Evolutionary conservation across 2,888 invertebrate genomes (phyloP).

Genomic region (Idaea biselata): DNA sequence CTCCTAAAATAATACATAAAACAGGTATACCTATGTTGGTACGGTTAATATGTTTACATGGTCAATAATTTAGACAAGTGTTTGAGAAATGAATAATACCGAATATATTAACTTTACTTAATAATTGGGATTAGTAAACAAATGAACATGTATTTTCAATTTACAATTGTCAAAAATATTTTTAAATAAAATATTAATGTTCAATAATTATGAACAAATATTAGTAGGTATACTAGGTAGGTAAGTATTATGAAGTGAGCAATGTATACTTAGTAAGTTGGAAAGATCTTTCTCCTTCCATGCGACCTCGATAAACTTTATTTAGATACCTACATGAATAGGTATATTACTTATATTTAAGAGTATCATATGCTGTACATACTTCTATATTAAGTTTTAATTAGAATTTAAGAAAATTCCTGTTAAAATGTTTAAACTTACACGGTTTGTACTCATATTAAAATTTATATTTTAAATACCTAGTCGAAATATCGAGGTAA

Average conservation of each 20-base stretch:
- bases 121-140: neutral
- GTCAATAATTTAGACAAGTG: neutral
- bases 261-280: neutral
- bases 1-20: neutral
- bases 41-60: neutral
- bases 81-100: neutral
- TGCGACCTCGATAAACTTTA: neutral
- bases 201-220: neutral
- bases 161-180: neutral
- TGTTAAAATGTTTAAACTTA: too few species aligned
- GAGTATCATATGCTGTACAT: too few species aligned
- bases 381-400: too few species aligned
- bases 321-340: neutral
- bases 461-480: too few species aligned
- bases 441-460: too few species aligned
- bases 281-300: neutral
- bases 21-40: neutral
- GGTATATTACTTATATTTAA: too few species aligned
- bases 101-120: neutral
- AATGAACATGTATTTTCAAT: neutral
- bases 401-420: too few species aligned
- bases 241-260: too few species aligned
- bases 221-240: neutral
- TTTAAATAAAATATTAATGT: neutral
- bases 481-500: too few species aligned